A percentile compares a stretch with the other conserved stretches of the same genome.
These are phyloP conservation scores for Oryzias woworae DNA, from an alignment of 2,113 vertebrate genomes.

Conservation along the genomic window DNA sequence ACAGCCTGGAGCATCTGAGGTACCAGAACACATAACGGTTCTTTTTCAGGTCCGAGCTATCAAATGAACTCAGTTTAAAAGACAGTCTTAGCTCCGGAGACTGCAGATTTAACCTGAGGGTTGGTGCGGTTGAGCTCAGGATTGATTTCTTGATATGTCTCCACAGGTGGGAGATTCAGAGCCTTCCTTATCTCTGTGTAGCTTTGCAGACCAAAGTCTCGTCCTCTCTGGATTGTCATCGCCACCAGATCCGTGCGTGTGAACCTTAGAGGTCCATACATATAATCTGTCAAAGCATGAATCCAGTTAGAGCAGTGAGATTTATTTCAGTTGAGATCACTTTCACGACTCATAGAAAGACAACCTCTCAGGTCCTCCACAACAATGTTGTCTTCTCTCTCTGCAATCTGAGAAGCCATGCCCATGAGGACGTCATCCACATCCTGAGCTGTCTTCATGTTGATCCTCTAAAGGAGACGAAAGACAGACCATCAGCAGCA, in stretches of 20 bases:
- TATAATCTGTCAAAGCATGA: conserved; percentile 82
- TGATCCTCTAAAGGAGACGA: conserved; percentile 67
- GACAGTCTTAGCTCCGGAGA: neutral
- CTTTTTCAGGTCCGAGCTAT: neutral
- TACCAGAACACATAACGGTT: conserved; percentile 2
- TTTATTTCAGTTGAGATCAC: neutral
- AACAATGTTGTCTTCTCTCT: conserved; percentile 86
- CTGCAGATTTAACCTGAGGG: conserved; percentile 60
- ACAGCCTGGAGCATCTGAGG: conserved; percentile 38
- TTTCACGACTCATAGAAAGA: neutral
- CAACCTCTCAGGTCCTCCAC: conserved; percentile 93
- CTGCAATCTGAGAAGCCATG: conserved; percentile 93
- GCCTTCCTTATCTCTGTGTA: conserved; percentile 79
- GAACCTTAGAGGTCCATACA: conserved; percentile 88
- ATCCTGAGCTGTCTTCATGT: conserved; percentile 69
- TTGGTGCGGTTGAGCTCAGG: conserved; percentile 57
- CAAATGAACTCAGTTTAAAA: neutral
- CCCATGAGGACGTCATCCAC: conserved; percentile 87
- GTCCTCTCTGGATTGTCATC: conserved; percentile 84
- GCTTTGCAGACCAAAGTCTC: conserved; percentile 89
- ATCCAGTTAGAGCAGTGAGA: neutral
- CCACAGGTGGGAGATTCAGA: conserved; percentile 71
- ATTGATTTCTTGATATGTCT: conserved; percentile 80
- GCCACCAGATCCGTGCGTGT: conserved; percentile 87
- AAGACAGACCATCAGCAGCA: neutral